Base-by-base conservation (phyloP, 2,113 vertebrate genomes). In the Podilymbus podiceps region DNA sequence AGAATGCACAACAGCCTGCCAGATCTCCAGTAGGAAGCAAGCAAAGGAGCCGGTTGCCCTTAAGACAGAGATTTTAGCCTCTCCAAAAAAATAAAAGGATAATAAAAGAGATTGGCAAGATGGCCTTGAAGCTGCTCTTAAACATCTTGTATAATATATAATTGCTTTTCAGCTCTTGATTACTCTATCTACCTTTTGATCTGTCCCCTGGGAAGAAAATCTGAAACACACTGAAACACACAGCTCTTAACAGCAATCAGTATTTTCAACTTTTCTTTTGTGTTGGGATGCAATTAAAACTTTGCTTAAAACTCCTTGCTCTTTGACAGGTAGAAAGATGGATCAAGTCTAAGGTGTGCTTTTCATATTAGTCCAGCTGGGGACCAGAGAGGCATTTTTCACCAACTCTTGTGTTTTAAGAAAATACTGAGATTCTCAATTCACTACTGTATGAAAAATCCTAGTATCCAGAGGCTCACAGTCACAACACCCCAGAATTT, bases 131-230 rank as follows among this genome's bases (percentile, higher is more conserved):
- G 58, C 69, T 64, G 35, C 79, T 87, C 40, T 89, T 85, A 89
- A 91, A 66, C 20, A 62, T 66, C 60, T 78, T 93, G 46, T 90
- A 73, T 76, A 72, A 91, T 38, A 94, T 24, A 52, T 60, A 95
- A 93, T 87, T 92, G 77, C 62, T 87, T 95, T 82, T 85, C 77
- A 95, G 77, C 66, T 95, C 56, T 50, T 53, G 49, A 92, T 31
- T 84, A 67, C 52, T 66, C 62, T 35, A 25, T 52, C 63, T 66
- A 22, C 52, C 47, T 92, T 90, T 55, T 90, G 28, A 71, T 77
- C 12, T 42, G 62, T 87, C 73, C 46, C 53, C 49, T 89, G 73
- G 86, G 89, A 90, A 84, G 55, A 75, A 83, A 95, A 89, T 15
- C 89, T 8, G 38, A 95, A 97, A 75, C 64, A 49, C 3, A 1